A percentile compares a stretch with the other conserved stretches of the same genome.
Conservation (phyloP, 2,797 vertebrate species). For the Epinephelus awoara region DNA sequence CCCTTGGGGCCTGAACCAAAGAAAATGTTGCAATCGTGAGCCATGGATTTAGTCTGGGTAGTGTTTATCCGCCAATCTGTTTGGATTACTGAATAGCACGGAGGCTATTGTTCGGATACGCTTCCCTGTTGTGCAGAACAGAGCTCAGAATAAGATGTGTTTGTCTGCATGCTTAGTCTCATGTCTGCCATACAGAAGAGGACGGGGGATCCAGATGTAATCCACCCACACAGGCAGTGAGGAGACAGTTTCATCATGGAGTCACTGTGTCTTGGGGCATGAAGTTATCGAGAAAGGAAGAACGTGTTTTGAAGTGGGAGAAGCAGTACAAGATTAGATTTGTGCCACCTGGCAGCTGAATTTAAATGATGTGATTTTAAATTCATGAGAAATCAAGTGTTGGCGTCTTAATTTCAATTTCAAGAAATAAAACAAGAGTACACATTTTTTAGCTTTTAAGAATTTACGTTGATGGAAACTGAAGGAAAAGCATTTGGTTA, state of each 20-base stretch:
- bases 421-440: neutral
- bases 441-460: neutral
- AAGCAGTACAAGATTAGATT: neutral
- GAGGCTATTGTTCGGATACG: constrained; percentile 51
- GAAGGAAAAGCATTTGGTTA: neutral
- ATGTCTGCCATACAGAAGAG: constrained; percentile 26
- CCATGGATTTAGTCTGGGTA: constrained; percentile 57
- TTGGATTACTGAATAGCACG: constrained; percentile 59
- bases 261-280: neutral
- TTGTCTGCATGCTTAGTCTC: constrained; percentile 30
- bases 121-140: constrained; percentile 40
- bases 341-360: neutral
- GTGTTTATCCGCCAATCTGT: constrained; percentile 69
- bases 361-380: neutral
- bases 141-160: constrained; percentile 41
- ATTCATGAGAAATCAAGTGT: neutral
- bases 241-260: constrained; percentile 29
- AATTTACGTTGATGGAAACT: neutral
- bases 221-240: constrained; percentile 40
- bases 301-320: constrained; percentile 13
- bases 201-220: constrained; percentile 50
- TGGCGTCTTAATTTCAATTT: too few species aligned
- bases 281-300: constrained; percentile 22
- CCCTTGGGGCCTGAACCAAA: constrained; percentile 56
- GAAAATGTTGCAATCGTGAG: constrained; percentile 54